Conservation (phyloP, 2,888 invertebrate genomes). For the Caenorhabditis sulstoni region DNA sequence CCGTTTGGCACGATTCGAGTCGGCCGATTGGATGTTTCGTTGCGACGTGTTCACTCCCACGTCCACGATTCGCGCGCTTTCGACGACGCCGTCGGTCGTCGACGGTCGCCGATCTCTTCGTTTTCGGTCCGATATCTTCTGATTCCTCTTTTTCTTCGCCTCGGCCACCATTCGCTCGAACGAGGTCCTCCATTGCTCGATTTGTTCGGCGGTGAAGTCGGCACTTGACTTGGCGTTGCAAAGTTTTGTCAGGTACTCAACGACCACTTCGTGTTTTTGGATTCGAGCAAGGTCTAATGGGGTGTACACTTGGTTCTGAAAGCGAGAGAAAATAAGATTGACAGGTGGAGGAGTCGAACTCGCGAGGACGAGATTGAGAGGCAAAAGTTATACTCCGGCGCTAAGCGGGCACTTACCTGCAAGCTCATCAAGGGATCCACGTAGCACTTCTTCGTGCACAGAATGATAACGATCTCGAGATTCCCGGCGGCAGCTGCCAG, state of each 20-base stretch:
- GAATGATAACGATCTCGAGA: constrained; percentile 91
- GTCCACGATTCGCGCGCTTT: constrained; percentile 29
- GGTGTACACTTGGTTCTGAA: constrained; percentile 71
- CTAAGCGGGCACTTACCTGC: constrained; percentile 25
- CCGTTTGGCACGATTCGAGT: constrained; percentile 9
- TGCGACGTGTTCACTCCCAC: constrained; percentile 60
- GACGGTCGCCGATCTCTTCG: constrained; percentile 31
- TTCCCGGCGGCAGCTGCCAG: constrained; percentile 85
- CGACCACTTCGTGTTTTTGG: constrained; percentile 70
- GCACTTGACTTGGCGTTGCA: constrained; percentile 57
- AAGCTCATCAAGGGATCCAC: constrained; percentile 76
- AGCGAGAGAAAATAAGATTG: constrained; percentile 18
- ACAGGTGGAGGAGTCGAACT: too few species aligned
- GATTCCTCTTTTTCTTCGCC: constrained; percentile 44
- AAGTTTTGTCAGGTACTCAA: constrained; percentile 70
- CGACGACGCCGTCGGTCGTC: constrained; percentile 30
- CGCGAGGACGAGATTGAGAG: too few species aligned
- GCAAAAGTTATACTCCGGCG: too few species aligned
- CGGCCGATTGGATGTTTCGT: constrained; percentile 40
- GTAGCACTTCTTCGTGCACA: constrained; percentile 76
- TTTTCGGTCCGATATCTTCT: constrained; percentile 17
- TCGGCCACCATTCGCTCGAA: constrained; percentile 62
- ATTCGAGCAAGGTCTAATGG: constrained; percentile 75
- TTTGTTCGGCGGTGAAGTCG: constrained; percentile 57
- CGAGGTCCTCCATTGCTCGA: constrained; percentile 41